Evolutionary conservation across 2,113 vertebrate species (phyloP), one percentile per base, ranked within the genome.

Genomic region (Trochalopteron elliotii): DNA sequence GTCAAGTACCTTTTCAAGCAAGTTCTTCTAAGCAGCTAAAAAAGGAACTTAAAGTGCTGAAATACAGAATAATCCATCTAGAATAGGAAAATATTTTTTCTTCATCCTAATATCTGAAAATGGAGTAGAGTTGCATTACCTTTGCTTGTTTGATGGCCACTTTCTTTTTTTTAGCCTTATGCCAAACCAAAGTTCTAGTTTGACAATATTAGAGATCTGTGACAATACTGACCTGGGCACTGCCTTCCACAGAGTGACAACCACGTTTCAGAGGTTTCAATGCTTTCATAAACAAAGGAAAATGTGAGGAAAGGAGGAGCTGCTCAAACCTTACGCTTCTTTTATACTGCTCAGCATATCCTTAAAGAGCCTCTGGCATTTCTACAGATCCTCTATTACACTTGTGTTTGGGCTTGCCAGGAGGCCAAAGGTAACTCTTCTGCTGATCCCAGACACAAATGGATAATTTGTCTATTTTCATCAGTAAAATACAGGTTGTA

Each of bases 1-100:
- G 69, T 84, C 4, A 3, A 89, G 45, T 53, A 79, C 28, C 64
- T 87, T 72, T 82, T 95, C 78, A 94, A 60, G 23, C 28, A 94
- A 91, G 28, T 37, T 68, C 40, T 77, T 79, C 82, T 35, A 56
- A 86, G 79, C 35, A 87, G 44, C 23, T 93, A 81, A 71, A 79
- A 67, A 86, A 60, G 24, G 77, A 91, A 81, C 68, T 52, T 75
- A 87, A 95, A 94, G 37, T 93, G 87, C 83, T 94, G 91, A 92
- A 94, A 94, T 76, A 61, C 53, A 87, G 65, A 79, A 82, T 95
- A 89, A 91, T 69, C 40, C 49, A 33, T 69, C 37, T 65, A 79
- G 45, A 12, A 61, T 3, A 87, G 39, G 40, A 93, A 91, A 97
- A 89, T 90, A 50, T 64, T 92, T 93, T 93, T 84, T 76, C 37